A percentile compares a stretch with the other conserved stretches of the same genome.
Conservation (phyloP, 2,797 vertebrate genomes). For the Sebastes itinus region DNA sequence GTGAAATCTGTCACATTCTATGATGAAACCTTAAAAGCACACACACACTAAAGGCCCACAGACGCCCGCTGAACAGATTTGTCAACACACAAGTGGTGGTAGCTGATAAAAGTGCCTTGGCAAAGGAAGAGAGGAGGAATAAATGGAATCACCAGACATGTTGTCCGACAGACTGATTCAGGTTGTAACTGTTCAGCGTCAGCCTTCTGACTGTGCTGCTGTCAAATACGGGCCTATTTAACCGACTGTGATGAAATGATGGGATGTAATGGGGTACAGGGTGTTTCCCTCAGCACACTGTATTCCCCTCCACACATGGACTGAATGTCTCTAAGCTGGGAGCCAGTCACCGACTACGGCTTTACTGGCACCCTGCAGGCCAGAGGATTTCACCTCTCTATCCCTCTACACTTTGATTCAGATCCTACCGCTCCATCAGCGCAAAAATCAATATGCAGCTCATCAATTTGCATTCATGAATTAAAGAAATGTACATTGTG, state of each 20-base stretch:
- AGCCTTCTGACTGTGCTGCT: neutral
- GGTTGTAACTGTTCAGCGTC: neutral
- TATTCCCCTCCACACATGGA: neutral
- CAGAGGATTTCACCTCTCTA: neutral
- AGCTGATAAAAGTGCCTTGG: neutral
- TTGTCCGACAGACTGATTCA: neutral
- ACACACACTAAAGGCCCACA: neutral
- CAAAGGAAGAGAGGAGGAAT: neutral
- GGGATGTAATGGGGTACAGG: neutral
- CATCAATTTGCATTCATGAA: constrained; percentile 14
- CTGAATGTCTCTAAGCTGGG: neutral
- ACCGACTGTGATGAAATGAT: neutral
- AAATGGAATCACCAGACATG: neutral
- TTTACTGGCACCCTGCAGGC: neutral
- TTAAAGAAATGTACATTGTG: neutral
- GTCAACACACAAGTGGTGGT: neutral
- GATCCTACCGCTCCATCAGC: neutral
- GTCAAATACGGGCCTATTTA: neutral
- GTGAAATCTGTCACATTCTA: neutral
- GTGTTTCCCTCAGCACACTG: neutral
- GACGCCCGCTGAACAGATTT: neutral
- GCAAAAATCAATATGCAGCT: constrained; percentile 15
- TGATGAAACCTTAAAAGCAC: neutral
- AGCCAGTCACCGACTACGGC: neutral
- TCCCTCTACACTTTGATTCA: neutral